Conservation (phyloP, 2,888 invertebrate species). For the Dynastes grantii region DNA sequence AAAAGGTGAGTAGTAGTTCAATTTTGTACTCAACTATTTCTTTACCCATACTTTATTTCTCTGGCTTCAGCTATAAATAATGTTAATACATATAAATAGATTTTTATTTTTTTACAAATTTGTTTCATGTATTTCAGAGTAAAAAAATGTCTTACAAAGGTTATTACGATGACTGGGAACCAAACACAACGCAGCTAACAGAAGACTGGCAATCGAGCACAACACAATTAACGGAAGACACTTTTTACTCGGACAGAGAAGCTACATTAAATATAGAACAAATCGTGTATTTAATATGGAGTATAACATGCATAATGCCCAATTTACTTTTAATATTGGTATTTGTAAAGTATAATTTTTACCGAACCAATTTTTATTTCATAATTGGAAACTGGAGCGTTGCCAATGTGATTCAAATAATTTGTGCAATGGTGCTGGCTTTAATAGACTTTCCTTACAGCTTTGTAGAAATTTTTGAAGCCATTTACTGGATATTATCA, state of each 20-base stretch:
- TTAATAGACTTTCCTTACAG: background rate
- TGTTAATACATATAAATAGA: too few species aligned
- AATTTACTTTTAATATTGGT: slow-evolving; percentile 29
- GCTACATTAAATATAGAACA: background rate
- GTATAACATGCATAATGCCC: background rate
- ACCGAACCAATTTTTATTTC: slow-evolving; percentile 24
- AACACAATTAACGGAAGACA: too few species aligned
- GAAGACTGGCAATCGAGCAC: too few species aligned
- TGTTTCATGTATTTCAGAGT: too few species aligned
- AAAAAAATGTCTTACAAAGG: too few species aligned
- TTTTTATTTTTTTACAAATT: too few species aligned
- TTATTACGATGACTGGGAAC: too few species aligned
- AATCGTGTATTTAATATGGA: slow-evolving; percentile 15
- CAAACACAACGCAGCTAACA: too few species aligned
- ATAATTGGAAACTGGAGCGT: slow-evolving; percentile 31
- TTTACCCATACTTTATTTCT: too few species aligned
- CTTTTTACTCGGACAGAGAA: background rate
- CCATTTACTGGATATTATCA: slow-evolving; percentile 11
- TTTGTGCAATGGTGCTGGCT: background rate
- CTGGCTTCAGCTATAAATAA: too few species aligned
- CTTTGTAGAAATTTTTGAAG: background rate
- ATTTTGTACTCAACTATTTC: too few species aligned
- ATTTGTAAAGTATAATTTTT: slow-evolving; percentile 9
- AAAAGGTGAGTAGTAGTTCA: too few species aligned
- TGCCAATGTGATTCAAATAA: slow-evolving; percentile 34